A percentile compares a stretch with the other conserved stretches of the same genome.
phyloP scores from a whole-genome alignment of 2,888 invertebrate genomes.

The Himalopsyche tibetana region DNA sequence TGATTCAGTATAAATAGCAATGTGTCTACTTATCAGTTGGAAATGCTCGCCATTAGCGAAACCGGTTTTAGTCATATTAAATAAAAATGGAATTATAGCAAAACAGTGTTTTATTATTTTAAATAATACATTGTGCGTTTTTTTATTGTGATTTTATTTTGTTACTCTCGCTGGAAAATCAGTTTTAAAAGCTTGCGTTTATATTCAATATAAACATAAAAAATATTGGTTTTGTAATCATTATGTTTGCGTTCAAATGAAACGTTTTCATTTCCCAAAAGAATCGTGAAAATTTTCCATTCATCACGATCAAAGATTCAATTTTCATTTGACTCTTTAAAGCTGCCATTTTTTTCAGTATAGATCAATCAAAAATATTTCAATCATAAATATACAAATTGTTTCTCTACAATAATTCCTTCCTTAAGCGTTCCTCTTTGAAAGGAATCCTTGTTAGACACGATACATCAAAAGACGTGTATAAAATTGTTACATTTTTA shows the following conservation, averaged over 20 bases:
- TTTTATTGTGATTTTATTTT: too few relatives aligned
- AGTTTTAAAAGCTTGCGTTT: too few relatives aligned
- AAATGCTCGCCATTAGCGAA: too few relatives aligned
- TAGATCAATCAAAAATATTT: slow-evolving; percentile 11
- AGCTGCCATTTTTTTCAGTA: background rate
- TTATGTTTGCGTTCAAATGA: background rate
- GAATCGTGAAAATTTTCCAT: background rate
- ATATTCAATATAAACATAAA: too few relatives aligned
- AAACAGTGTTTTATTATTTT: too few relatives aligned
- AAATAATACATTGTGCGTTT: background rate
- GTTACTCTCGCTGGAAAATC: too few relatives aligned
- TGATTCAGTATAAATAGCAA: too few relatives aligned
- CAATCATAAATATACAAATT: background rate
- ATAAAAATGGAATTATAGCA: too few relatives aligned
- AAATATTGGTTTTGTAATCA: too few relatives aligned
- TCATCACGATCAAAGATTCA: background rate
- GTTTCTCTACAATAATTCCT: background rate
- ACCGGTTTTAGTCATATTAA: too few relatives aligned
- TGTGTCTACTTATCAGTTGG: too few relatives aligned
- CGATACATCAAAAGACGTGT: background rate
- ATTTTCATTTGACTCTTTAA: background rate
- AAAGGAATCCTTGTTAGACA: background rate
- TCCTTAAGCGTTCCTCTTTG: background rate
- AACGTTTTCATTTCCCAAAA: background rate
- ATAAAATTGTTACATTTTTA: too few relatives aligned